Base-by-base conservation (phyloP, 2,888 invertebrate species). In the Agriopis leucophaearia region DNA sequence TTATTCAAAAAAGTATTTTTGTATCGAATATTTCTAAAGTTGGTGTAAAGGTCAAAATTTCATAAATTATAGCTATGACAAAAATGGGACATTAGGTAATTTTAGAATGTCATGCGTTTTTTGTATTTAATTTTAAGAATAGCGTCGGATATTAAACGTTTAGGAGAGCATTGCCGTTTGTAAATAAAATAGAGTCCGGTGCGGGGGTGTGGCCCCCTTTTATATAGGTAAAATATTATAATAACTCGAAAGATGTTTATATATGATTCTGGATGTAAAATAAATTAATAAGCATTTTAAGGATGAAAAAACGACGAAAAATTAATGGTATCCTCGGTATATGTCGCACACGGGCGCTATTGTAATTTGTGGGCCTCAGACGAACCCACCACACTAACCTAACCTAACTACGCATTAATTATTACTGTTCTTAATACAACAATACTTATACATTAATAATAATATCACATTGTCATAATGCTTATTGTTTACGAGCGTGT, bases 141-240 rank as follows among this genome's bases (percentile, higher is more conserved):
- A 94, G 94, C 86, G 89, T 94, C 91, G 95, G 92, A 89, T 95
- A 95, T 94, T 92, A 94, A 95, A 95, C 92, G 91, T 95, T 95
- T 95, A 95, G 95, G 95, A 94, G 89, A 94, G 89, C 95, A 95
- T 95, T 95, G 95, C 95, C 95, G 95, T 95, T 95, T 95, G 95
- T 95, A 95, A 94, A 94, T 94, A 95, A 91, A 91, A 63, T 88
- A 85, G 74, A 87, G 83, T 71, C 76, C 77, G 83, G 81, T 84
- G 86, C 86, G 87, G 86, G 81, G 86, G 85, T 71, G 87, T 78
- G 85, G 84, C 75, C 80, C 80, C 86, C 88, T 74, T 81, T 88
- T 92, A 91, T 92, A 90, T 94, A 94, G 94, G 92, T 93, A 93
- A 94, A 91, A 91, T 92, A 93, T 89, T 83, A 93, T 92, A 90